Conservation (phyloP, 2,113 vertebrate genomes). For the Carlito syrichta region DNA sequence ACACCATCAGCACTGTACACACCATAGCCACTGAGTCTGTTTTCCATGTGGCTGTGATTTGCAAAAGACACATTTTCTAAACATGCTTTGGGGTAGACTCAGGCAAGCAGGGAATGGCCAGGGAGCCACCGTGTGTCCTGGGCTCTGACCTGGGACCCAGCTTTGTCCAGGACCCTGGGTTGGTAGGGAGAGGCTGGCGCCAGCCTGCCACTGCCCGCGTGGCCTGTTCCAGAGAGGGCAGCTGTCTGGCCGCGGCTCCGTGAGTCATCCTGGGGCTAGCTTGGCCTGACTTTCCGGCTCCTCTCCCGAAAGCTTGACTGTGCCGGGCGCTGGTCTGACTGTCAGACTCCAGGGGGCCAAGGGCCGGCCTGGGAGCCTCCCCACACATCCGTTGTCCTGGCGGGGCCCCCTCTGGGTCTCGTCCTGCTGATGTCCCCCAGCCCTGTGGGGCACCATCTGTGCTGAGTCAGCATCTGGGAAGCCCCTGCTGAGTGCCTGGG, state of each 20-base stretch:
- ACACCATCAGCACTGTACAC: rapidly evolving
- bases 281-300: too few relatives aligned
- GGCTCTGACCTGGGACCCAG: rapidly evolving
- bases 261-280: constrained; percentile 30
- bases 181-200: too few relatives aligned
- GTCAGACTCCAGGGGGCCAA: background rate
- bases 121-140: rapidly evolving
- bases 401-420: rapidly evolving
- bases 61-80: background rate
- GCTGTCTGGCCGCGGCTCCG: background rate
- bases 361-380: background rate
- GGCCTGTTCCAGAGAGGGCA: background rate
- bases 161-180: background rate
- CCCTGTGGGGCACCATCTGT: rapidly evolving
- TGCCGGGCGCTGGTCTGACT: background rate
- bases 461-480: background rate
- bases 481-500: rapidly evolving
- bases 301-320: too few relatives aligned
- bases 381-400: too few relatives aligned
- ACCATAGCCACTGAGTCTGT: too few relatives aligned
- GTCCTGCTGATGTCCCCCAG: background rate
- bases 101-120: background rate
- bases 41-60: background rate
- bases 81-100: background rate
- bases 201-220: too few relatives aligned